Evolutionary conservation across 2,113 vertebrate genomes (phyloP).

Genomic region (Lathamus discolor): DNA sequence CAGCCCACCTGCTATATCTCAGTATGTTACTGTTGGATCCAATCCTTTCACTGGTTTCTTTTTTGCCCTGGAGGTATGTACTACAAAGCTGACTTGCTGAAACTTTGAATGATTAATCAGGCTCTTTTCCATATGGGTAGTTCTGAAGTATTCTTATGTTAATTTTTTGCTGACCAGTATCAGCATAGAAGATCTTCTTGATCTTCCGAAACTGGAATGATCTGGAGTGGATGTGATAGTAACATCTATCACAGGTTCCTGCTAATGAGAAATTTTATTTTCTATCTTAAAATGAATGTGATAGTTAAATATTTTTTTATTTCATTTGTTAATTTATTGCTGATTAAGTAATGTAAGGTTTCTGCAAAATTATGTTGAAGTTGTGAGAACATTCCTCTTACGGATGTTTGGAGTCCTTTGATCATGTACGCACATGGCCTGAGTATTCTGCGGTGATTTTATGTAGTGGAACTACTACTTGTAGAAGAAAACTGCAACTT

Average conservation of each 20-base stretch:
- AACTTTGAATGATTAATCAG: not conserved
- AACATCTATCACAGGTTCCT: not conserved
- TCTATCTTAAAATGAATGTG: not conserved
- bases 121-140: not conserved
- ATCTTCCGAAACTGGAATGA: not conserved
- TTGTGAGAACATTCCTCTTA: not conserved
- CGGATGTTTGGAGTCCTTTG: not conserved
- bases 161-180: not conserved
- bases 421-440: accelerated
- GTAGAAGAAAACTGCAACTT: not conserved
- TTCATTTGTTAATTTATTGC: not conserved
- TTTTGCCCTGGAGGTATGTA: conserved; percentile 92
- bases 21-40: conserved; percentile 93
- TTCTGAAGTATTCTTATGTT: not conserved
- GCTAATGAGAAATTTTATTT: not conserved
- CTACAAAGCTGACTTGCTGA: not conserved
- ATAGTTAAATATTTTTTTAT: not conserved
- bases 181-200: not conserved
- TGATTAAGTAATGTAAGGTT: not conserved
- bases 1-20: conserved; percentile 95
- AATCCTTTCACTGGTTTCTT: conserved; percentile 95
- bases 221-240: not conserved
- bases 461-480: not conserved
- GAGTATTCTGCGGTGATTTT: not conserved
- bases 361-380: not conserved